A percentile compares a stretch with the other conserved stretches of the same genome.
phyloP scores from a whole-genome alignment of 2,113 vertebrate species.

The Phocoena phocoena region DNA sequence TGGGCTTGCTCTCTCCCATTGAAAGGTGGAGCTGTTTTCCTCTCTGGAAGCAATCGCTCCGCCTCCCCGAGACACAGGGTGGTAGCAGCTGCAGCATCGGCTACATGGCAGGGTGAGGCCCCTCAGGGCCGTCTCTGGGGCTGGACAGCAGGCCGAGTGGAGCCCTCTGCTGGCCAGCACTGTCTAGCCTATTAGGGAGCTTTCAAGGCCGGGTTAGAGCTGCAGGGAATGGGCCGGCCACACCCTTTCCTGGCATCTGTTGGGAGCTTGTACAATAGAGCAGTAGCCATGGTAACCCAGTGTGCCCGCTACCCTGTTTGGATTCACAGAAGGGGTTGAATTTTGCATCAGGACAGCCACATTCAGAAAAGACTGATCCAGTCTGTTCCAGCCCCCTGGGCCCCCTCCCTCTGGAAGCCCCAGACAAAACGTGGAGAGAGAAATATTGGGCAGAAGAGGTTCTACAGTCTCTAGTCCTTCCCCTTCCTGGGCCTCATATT shows the following conservation, averaged over 20 bases:
- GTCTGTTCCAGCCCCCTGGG: not conserved
- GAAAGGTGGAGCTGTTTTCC: not conserved
- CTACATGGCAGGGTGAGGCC: not conserved
- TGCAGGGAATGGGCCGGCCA: not conserved
- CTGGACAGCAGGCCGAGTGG: not conserved
- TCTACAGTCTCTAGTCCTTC: not conserved
- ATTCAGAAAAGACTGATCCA: not conserved
- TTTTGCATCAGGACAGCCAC: not conserved
- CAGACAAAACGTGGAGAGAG: not conserved
- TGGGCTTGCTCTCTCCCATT: not conserved
- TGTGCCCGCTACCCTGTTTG: not conserved
- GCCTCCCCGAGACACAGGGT: not conserved
- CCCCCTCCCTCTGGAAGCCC: not conserved
- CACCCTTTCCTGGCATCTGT: not conserved
- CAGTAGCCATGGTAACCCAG: constrained; percentile 4
- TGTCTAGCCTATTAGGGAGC: not conserved
- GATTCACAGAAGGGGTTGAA: constrained; percentile 4
- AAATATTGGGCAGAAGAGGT: not conserved
- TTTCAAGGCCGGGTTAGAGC: not conserved
- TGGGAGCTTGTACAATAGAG: not conserved
- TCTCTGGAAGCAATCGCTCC: not conserved
- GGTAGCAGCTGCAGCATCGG: not conserved
- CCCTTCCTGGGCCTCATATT: not conserved
- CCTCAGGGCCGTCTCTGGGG: not conserved
- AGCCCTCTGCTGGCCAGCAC: not conserved